Evolutionary conservation across 1,140 invertebrate species (phyloP).

Genomic region (Cataglyphis hispanica): DNA sequence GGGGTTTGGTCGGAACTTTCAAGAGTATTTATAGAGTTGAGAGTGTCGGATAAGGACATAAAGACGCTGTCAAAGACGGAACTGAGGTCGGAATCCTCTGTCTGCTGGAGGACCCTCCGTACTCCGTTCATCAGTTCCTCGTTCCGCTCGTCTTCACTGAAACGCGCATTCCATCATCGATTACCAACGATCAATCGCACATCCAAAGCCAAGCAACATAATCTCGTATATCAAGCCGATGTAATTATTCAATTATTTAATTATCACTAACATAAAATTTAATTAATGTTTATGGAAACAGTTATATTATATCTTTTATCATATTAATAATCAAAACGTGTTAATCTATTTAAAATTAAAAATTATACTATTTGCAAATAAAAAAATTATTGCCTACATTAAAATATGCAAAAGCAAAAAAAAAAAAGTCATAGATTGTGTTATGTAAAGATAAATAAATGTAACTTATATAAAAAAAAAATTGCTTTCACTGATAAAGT

Average conservation of each 20-base stretch:
- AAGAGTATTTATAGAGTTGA: conserved; percentile 86
- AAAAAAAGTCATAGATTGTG: neutral
- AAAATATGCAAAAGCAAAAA: conserved; percentile 26
- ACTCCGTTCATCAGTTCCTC: conserved; percentile 78
- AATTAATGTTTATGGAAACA: conserved; percentile 6
- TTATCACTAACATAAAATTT: neutral
- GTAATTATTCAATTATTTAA: conserved; percentile 9
- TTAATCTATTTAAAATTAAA: conserved; percentile 15
- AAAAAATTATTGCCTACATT: neutral
- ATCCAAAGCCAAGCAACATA: conserved; percentile 66
- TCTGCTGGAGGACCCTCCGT: conserved; percentile 80
- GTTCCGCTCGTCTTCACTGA: conserved; percentile 83
- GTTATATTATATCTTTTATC: neutral
- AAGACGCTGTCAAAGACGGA: conserved; percentile 86
- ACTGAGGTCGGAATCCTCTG: conserved; percentile 83
- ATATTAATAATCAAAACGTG: neutral
- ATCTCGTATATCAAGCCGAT: conserved; percentile 41
- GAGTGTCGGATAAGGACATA: conserved; percentile 86
- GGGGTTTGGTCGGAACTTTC: conserved; percentile 86
- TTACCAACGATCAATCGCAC: conserved; percentile 38
- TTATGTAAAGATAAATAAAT: conserved; percentile 22
- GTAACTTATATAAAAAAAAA: conserved; percentile 23
- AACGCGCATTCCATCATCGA: conserved; percentile 75
- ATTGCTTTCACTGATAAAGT: conserved; percentile 32
- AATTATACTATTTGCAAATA: conserved; percentile 14